These are phyloP conservation scores for Tachysurus vachellii DNA, from an alignment of 2,113 vertebrate species.

Conservation along the genomic window DNA sequence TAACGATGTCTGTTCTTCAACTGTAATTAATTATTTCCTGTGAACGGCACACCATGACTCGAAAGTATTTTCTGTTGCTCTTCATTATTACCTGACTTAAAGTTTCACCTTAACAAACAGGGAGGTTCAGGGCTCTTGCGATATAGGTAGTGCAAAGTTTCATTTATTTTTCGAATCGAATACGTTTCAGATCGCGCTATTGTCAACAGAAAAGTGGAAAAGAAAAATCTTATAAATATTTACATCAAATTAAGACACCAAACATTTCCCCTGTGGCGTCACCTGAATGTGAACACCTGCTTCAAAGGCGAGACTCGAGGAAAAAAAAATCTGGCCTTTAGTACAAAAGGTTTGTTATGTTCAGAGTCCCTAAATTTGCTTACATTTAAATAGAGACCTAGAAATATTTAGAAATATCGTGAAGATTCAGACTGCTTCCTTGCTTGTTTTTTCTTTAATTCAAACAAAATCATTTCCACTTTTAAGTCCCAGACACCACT, in stretches of 20 bases:
- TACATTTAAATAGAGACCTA: neutral
- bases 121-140: neutral
- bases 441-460: fast-evolving
- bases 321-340: neutral
- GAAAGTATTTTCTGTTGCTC: neutral
- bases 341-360: neutral
- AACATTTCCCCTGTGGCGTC: too few relatives aligned
- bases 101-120: neutral
- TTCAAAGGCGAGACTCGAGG: neutral
- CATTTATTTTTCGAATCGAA: neutral
- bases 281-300: neutral
- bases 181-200: neutral
- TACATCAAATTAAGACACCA: neutral
- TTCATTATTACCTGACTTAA: neutral
- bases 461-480: neutral
- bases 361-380: neutral
- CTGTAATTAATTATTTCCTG: neutral
- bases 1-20: neutral
- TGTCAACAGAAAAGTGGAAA: neutral
- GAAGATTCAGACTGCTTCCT: neutral
- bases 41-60: neutral
- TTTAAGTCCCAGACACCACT: neutral
- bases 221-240: neutral
- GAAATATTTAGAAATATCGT: too few relatives aligned
- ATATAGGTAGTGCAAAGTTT: neutral